Conservation (phyloP, 1,140 invertebrate genomes). For the Caenorhabditis tropicalis region DNA sequence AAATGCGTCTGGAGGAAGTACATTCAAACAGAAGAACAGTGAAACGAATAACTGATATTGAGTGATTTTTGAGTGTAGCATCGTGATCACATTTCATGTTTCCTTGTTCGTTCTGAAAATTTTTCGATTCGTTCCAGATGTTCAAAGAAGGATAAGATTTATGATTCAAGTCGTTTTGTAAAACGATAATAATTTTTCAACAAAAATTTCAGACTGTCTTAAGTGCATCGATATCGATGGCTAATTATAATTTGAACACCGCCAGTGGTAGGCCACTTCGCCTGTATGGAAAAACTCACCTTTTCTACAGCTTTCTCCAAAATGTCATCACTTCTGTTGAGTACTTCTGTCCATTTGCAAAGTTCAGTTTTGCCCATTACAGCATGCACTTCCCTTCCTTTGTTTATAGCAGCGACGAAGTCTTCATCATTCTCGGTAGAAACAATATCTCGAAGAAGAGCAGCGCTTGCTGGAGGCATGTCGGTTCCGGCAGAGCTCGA, state of each 20-base stretch:
- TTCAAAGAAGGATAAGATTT: no score
- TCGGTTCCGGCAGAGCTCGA: background rate
- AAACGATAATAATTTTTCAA: no score
- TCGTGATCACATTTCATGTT: slow-evolving; percentile 12
- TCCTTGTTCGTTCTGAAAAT: background rate
- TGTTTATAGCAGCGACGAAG: slow-evolving; percentile 6
- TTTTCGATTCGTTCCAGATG: no score
- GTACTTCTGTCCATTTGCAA: slow-evolving; percentile 45
- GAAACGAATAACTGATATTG: slow-evolving; percentile 17
- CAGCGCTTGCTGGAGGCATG: slow-evolving; percentile 40
- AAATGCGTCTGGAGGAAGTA: slow-evolving; percentile 53
- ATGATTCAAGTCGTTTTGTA: no score
- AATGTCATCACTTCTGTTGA: slow-evolving; percentile 53
- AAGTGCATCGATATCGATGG: no score
- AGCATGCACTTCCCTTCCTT: slow-evolving; percentile 23
- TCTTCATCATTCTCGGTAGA: background rate
- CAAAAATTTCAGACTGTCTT: no score
- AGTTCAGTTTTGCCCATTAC: slow-evolving; percentile 50
- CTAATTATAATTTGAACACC: no score
- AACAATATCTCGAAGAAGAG: slow-evolving; percentile 20
- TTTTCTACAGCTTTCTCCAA: slow-evolving; percentile 35
- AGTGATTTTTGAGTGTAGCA: background rate
- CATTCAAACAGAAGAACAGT: slow-evolving; percentile 53
- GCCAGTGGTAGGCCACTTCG: no score
- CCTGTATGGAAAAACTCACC: no score